phyloP scores from a whole-genome alignment of 2,113 vertebrate species.

The Morone saxatilis region DNA sequence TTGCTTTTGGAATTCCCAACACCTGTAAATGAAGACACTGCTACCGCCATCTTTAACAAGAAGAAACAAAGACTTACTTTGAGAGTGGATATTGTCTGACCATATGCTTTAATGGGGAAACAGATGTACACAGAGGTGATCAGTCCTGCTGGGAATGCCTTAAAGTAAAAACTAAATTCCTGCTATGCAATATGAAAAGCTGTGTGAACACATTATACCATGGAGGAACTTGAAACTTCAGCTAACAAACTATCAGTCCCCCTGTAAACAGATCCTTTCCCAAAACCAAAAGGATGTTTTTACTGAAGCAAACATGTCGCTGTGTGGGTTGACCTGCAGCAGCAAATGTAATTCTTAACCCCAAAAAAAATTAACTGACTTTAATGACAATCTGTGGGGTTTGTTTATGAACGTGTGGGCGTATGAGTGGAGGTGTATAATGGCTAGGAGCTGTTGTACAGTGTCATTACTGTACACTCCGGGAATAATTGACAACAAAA shows the following conservation, averaged over 20 bases:
- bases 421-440: slow-evolving; percentile 57
- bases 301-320: slow-evolving; percentile 25
- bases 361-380: slow-evolving; percentile 45
- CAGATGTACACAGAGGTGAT: background rate
- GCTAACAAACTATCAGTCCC: slow-evolving; percentile 21
- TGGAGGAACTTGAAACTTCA: slow-evolving; percentile 1
- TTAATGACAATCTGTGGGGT: slow-evolving; percentile 50
- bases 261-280: slow-evolving; percentile 20
- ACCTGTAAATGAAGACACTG: slow-evolving; percentile 83
- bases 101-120: background rate
- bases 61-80: slow-evolving; percentile 82
- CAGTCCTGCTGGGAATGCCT: background rate
- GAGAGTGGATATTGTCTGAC: slow-evolving; percentile 80
- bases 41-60: slow-evolving; percentile 86
- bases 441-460: slow-evolving; percentile 43
- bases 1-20: slow-evolving; percentile 87
- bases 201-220: background rate
- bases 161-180: background rate
- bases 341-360: slow-evolving; percentile 33
- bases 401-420: slow-evolving; percentile 63
- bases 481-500: slow-evolving; percentile 64
- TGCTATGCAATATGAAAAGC: background rate
- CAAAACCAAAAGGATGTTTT: slow-evolving; percentile 29
- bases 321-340: slow-evolving; percentile 45
- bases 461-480: slow-evolving; percentile 23